phyloP scores from a whole-genome alignment of 2,888 invertebrate species.

The Oscheius onirici region DNA sequence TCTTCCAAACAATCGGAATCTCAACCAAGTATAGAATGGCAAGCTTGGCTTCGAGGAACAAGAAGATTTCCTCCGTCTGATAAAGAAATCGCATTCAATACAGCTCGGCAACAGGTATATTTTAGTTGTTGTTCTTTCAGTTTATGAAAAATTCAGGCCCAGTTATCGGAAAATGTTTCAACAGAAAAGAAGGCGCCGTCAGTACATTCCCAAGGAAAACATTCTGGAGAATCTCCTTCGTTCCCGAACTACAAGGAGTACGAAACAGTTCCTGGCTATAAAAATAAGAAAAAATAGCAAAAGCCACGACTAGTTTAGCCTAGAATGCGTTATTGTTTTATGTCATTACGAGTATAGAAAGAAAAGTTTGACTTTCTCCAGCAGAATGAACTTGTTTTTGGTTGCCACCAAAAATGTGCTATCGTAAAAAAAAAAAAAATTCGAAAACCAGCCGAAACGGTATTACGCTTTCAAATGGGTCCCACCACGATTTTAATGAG shows the following conservation, averaged over 20 bases:
- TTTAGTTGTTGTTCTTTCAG: not conserved
- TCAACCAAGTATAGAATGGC: conserved; percentile 66
- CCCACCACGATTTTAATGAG: no score
- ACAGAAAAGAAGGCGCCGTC: conserved; percentile 65
- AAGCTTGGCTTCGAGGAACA: conserved; percentile 65
- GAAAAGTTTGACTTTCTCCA: no score
- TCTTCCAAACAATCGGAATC: conserved; percentile 34
- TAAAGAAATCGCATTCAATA: conserved; percentile 62
- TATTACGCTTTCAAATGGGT: no score
- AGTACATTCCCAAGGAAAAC: conserved; percentile 53
- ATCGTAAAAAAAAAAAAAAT: no score
- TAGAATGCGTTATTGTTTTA: no score
- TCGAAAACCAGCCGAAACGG: no score
- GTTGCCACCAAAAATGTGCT: no score
- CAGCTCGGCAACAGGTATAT: conserved; percentile 43
- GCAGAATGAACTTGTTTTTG: no score
- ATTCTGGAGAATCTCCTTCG: not conserved
- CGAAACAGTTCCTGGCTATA: conserved; percentile 27
- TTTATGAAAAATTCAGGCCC: conserved; percentile 60
- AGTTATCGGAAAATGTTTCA: conserved; percentile 57
- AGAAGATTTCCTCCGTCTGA: conserved; percentile 67
- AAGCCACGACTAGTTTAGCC: no score
- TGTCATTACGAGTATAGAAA: no score
- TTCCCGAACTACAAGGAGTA: conserved; percentile 29
- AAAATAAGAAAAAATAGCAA: not conserved